A percentile compares a stretch with the other conserved stretches of the same genome.
Conservation (phyloP, 2,888 invertebrate genomes). For the Brachynemurus nebulosus region DNA sequence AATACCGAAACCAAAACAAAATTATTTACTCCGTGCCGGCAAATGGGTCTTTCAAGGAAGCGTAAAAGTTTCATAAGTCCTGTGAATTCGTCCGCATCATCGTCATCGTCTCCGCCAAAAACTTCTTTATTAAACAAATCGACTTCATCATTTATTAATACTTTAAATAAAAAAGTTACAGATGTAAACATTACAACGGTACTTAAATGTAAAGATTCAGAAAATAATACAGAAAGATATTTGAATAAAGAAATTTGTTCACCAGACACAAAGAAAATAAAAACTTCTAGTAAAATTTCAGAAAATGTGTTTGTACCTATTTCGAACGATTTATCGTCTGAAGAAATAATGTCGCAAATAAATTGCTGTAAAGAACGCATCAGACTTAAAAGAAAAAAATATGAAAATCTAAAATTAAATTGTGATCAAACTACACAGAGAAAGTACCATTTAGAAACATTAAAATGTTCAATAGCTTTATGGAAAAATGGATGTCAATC, state of each 20-base stretch:
- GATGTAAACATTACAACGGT: too few species aligned
- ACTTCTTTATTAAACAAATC: too few species aligned
- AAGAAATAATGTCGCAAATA: background rate
- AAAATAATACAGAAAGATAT: too few species aligned
- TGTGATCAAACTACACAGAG: background rate
- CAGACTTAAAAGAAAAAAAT: conserved; percentile 3
- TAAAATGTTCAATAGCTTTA: conserved; percentile 33
- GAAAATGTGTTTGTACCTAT: too few species aligned
- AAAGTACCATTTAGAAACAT: conserved; percentile 33
- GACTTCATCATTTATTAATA: too few species aligned
- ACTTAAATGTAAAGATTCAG: too few species aligned
- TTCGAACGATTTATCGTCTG: too few species aligned
- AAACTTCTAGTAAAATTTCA: too few species aligned
- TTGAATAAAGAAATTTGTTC: too few species aligned
- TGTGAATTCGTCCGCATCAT: background rate
- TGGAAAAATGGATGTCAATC: conserved; percentile 40
- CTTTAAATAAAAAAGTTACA: too few species aligned
- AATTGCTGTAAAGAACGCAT: background rate
- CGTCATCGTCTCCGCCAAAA: background rate
- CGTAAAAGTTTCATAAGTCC: too few species aligned
- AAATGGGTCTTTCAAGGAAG: conserved; percentile 37
- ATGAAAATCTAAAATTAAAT: background rate
- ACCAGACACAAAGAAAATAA: too few species aligned
- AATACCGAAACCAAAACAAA: conserved; percentile 30
- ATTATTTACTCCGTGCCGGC: conserved; percentile 37